These are phyloP conservation scores for Ramphastos sulfuratus DNA, from an alignment of 2,113 vertebrate genomes.

Conservation along the genomic window DNA sequence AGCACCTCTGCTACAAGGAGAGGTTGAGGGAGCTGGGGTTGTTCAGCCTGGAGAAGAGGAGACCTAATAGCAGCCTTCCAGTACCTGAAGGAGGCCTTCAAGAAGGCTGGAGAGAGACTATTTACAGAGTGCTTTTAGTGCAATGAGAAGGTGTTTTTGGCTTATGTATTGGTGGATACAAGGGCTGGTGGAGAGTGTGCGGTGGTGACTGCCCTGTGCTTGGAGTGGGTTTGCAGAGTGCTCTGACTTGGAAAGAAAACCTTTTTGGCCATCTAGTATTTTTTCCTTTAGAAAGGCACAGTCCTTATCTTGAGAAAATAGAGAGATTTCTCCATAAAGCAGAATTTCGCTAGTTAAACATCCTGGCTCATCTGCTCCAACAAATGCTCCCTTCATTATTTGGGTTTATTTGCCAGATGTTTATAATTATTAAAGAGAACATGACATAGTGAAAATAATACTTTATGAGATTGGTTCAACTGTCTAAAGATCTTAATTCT, in stretches of 20 bases:
- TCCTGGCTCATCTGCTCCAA: slow-evolving; percentile 30
- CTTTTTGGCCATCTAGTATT: not conserved
- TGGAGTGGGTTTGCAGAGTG: not conserved
- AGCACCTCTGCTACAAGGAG: no score
- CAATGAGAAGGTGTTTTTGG: not conserved
- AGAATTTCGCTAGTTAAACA: slow-evolving; percentile 32
- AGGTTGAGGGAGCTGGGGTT: no score
- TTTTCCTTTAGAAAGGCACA: slow-evolving; percentile 37
- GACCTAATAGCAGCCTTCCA: no score
- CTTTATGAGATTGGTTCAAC: not conserved
- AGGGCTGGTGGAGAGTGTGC: fast-evolving
- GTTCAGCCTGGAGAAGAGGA: no score
- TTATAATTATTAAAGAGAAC: not conserved
- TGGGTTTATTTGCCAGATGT: slow-evolving; percentile 9
- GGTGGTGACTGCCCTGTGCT: not conserved
- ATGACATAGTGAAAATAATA: not conserved
- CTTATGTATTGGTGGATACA: not conserved
- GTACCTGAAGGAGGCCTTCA: no score
- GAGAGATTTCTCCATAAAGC: slow-evolving; percentile 11
- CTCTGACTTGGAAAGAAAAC: slow-evolving; percentile 17
- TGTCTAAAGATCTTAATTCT: not conserved
- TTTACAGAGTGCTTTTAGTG: not conserved
- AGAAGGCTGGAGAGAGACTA: no score
- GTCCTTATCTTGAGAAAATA: slow-evolving; percentile 63
- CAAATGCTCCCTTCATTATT: not conserved